Evolutionary conservation across 2,797 vertebrate species (phyloP).

Genomic region (Craterocephalus amniculus): DNA sequence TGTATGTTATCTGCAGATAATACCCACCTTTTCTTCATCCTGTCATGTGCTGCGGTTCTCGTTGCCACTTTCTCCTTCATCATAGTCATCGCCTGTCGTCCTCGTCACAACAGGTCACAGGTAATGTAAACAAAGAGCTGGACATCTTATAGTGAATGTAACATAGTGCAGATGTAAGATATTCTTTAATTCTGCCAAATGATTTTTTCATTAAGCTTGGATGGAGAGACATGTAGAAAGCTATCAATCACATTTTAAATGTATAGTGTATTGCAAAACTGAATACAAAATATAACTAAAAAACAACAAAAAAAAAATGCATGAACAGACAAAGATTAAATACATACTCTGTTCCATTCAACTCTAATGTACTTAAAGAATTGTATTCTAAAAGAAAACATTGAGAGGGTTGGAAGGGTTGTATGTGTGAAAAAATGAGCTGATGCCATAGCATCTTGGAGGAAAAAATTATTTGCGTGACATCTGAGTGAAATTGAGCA

Average conservation of each 20-base stretch:
- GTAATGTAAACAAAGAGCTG: constrained; percentile 57
- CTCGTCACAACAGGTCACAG: constrained; percentile 74
- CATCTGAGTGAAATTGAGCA: too few species aligned
- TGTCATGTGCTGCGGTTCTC: constrained; percentile 83
- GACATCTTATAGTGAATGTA: neutral
- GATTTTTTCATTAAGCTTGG: neutral
- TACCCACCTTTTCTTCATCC: constrained; percentile 82
- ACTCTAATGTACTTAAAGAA: too few species aligned
- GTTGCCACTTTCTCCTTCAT: constrained; percentile 82
- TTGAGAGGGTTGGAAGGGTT: too few species aligned
- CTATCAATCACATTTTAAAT: neutral
- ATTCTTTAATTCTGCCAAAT: neutral
- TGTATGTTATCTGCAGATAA: constrained; percentile 71
- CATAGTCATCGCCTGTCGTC: constrained; percentile 80
- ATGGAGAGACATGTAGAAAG: neutral
- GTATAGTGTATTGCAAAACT: neutral
- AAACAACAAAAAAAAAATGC: neutral
- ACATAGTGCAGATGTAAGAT: neutral
- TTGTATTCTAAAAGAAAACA: too few species aligned
- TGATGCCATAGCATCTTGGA: too few species aligned
- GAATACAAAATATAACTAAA: neutral
- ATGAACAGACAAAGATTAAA: too few species aligned
- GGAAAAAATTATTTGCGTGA: too few species aligned
- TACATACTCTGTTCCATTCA: too few species aligned
- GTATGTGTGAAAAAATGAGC: too few species aligned